Evolutionary conservation across 2,113 vertebrate genomes (phyloP), one percentile per base, ranked within the genome.

Genomic region (Eupsittula cactorum): DNA sequence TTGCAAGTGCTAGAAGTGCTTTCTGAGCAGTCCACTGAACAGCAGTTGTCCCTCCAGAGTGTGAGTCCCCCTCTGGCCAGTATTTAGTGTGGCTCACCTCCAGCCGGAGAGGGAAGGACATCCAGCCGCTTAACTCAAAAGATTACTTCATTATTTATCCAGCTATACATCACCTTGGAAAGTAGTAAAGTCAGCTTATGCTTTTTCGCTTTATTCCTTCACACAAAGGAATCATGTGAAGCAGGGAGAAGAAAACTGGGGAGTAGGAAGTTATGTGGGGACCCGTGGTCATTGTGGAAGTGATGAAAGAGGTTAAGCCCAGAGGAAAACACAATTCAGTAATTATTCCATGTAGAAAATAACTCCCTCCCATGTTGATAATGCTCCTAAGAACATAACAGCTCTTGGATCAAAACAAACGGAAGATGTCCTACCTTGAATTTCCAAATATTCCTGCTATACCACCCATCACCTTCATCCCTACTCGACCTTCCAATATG

Each of bases 81-180:
- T 21, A 5, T 47, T 68, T 39, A 69, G 20, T 8, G 23, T 24
- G 53, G 44, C 55, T 63, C 53, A 16, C 16, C 31, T 14, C 47
- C 41, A 65, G 1, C 19, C 24, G 35, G 21, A 28, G 46, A 67
- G 7, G 24, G 52, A 88, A 44, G 31, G 35, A 74, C 39, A 35
- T n/a, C 46, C 55, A 44, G 2, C 25, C 0, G 0, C 5, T 1
- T 55, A 70, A 42, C 37, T 62, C 33, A 67, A 39, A 25, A n/a
- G 18, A 9, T 57, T 25, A 23, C 17, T 79, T 63, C 64, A 18
- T 13, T 47, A 2, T 63, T 84, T 81, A 11, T 50, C 49, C n/a
- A 74, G 5, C 49, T 69, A 4, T 46, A 16, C 6, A 1, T 78
- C 33, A n/a, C 62, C 16, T 53, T 55, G 64, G 29, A 50, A 44